A percentile compares a stretch with the other conserved stretches of the same genome.
phyloP scores from a whole-genome alignment of 2,113 vertebrate genomes.

The Myiagra hebetior region DNA sequence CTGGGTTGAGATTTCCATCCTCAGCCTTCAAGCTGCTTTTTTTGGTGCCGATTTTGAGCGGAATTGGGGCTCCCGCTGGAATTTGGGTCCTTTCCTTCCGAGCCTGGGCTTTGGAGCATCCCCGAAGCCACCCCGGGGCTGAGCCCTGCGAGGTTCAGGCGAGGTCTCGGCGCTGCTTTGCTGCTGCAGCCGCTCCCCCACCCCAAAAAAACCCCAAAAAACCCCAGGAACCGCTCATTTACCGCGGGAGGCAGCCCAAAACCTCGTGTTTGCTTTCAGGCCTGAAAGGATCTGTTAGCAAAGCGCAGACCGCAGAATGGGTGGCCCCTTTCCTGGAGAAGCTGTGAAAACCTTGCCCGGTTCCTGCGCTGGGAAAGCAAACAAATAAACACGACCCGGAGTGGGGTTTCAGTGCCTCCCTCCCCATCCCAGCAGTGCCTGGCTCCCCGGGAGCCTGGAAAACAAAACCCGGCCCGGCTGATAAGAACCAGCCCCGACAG shows the following conservation, averaged over 20 bases:
- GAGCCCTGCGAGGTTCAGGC: neutral
- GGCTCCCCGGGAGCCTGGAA: neutral
- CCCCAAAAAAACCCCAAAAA: too few species aligned
- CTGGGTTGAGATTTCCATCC: neutral
- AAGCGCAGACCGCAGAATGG: slow-evolving; percentile 33
- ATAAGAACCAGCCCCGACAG: slow-evolving; percentile 17
- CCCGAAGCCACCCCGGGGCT: neutral
- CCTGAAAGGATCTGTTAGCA: neutral
- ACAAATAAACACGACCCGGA: slow-evolving; percentile 41
- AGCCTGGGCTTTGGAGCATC: neutral
- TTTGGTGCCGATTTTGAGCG: neutral
- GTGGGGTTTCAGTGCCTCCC: neutral
- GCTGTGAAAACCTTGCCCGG: slow-evolving; percentile 46
- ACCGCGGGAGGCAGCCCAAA: neutral
- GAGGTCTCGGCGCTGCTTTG: neutral
- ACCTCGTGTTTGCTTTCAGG: neutral
- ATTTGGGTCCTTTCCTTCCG: neutral
- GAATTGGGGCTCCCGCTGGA: neutral
- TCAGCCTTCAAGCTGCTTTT: neutral
- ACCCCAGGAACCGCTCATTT: neutral
- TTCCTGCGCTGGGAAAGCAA: slow-evolving; percentile 23
- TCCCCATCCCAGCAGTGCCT: neutral
- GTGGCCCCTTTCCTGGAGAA: slow-evolving; percentile 58
- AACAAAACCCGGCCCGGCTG: neutral
- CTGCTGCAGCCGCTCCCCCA: neutral